Base-by-base conservation (phyloP, 2,797 vertebrate genomes). In the Adrianichthys oophorus region DNA sequence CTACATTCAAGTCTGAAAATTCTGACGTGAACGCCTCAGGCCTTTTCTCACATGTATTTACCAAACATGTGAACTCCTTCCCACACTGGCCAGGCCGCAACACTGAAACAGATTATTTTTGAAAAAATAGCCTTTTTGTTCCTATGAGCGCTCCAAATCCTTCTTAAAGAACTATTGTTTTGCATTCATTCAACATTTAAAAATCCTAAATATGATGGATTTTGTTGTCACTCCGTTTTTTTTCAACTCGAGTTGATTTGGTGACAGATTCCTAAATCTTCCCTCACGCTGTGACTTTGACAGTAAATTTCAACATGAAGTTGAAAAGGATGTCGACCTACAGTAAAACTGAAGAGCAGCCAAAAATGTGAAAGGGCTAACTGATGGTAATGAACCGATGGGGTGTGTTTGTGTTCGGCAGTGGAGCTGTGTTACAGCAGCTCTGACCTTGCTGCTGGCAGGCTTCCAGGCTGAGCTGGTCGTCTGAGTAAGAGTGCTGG, bases 21-120 rank as follows among this genome's bases (percentile, higher is more conserved):
- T 29, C 45, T 21, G 56, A 46, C 62, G 7, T 26, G 15, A 52
- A 62, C 1, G 53, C 77, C 65, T 44, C 13, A 0, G 75, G 72
- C 56, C 17, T 52, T 70, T 67, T 55, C 59, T 48, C 53, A 72
- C 50, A 74, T 76, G 70, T 76, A 77, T 82, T 82, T 79, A 80
- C 74, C 71, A 77, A 45, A 70, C 56, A 56, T 24, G 45, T 41
- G 61, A 83, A 79, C 75, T 74, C 52, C 44, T 68, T 74, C 47
- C 43, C 61, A 16, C 57, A 64, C 53, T 41, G 32, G 12, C 32
- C 32, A 37, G 32, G 3, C 45, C 42, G 46, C 56, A 57, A 41
- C 45, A 49, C 62, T 32, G 14, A 50, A 81, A 76, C 62, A 15
- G 42, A 72, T 68, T 65, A 59, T 73, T 68, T 44, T n/a, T n/a